Evolutionary conservation across 2,797 vertebrate species (phyloP).

Genomic region (Melanitta fusca): DNA sequence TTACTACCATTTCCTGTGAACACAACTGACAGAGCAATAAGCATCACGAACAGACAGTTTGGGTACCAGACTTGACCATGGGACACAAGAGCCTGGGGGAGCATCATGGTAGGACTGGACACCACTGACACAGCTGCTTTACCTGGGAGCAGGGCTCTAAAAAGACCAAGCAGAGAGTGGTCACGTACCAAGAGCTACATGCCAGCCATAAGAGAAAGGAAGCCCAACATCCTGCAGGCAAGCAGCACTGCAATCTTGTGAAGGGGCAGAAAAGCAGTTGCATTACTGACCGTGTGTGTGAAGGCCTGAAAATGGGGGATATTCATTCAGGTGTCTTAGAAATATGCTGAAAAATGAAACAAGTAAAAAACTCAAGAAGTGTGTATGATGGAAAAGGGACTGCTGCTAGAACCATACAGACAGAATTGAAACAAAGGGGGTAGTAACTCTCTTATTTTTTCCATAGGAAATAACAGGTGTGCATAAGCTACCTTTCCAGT

Average conservation of each 20-base stretch:
- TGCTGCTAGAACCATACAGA: neutral
- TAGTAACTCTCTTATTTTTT: neutral
- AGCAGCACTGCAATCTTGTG: neutral
- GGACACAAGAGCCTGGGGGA: neutral
- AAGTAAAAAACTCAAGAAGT: neutral
- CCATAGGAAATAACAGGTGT: neutral
- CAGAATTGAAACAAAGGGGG: neutral
- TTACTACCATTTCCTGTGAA: neutral
- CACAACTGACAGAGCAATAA: neutral
- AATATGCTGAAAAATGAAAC: neutral
- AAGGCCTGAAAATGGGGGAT: neutral
- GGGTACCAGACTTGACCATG: neutral
- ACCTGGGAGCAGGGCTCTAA: neutral
- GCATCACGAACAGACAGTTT: neutral
- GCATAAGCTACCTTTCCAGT: neutral
- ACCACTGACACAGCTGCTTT: neutral
- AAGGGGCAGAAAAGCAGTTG: neutral
- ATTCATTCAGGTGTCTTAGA: neutral
- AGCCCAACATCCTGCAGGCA: neutral
- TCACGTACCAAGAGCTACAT: rapidly evolving
- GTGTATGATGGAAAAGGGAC: neutral
- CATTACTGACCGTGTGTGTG: neutral
- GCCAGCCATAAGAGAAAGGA: neutral
- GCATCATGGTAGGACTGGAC: neutral
- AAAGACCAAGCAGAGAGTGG: neutral